These are phyloP conservation scores for Aporrectodea caliginosa DNA, from an alignment of 1,140 invertebrate genomes.

Conservation along the genomic window DNA sequence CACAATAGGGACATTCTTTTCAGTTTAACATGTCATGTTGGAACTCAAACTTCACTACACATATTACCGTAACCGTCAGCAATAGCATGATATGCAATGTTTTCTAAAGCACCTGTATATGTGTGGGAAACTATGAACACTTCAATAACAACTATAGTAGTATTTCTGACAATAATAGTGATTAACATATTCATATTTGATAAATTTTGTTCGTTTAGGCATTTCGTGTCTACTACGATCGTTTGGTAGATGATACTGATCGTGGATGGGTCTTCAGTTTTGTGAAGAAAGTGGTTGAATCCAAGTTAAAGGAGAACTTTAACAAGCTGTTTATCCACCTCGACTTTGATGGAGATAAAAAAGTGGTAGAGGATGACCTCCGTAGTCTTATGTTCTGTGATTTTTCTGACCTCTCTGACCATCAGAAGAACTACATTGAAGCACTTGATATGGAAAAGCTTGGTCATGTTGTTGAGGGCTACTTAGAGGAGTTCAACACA, in stretches of 20 bases:
- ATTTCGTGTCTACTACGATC: constrained; percentile 87
- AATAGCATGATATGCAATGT: no score
- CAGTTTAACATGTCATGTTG: no score
- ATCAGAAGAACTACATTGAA: constrained; percentile 81
- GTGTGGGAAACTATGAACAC: no score
- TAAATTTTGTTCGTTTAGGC: constrained; percentile 48
- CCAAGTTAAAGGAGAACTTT: constrained; percentile 56
- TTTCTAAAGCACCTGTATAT: no score
- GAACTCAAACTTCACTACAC: no score
- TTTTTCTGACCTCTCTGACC: constrained; percentile 59
- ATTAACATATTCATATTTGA: no score
- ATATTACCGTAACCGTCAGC: no score
- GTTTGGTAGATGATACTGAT: constrained; percentile 77
- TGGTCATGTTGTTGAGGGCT: constrained; percentile 79
- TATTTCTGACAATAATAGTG: no score
- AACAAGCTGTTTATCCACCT: constrained; percentile 60
- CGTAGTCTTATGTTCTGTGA: constrained; percentile 89
- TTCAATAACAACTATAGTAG: no score
- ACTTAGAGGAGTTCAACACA: constrained; percentile 87
- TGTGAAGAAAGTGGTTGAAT: constrained; percentile 41
- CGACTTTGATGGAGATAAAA: constrained; percentile 57
- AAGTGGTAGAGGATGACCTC: constrained; percentile 69
- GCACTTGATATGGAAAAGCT: constrained; percentile 78
- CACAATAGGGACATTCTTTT: no score
- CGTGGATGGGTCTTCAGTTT: constrained; percentile 72